Base-by-base conservation (phyloP, 2,113 vertebrate genomes). In the Marcusenius ussheri region DNA sequence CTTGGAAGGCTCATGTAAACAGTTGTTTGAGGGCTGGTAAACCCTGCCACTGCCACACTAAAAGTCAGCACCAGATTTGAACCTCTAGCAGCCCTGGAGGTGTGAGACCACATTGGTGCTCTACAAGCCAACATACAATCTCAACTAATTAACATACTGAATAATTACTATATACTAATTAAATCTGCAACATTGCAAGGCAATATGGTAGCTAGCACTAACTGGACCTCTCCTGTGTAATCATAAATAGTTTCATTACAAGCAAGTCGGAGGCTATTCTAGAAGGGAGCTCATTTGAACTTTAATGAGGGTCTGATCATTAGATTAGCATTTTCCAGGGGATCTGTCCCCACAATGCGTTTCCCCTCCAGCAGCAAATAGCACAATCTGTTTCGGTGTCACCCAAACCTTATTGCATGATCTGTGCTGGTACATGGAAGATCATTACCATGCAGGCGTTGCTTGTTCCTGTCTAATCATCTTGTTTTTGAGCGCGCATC, bases 361-460 rank as follows among this genome's bases (percentile, higher is more conserved):
- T 51, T 87, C 27, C 50, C 85, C 50, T 35, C 50, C 47, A 10
- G 85, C 85, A 87, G 50, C 39, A 49, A 51, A 53, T 51, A 1
- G 27, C 46, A 31, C 46, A 87, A 35, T 87, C 46, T 87, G 85
- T 35, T 51, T 35, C 3, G 21, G 49, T 87, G 85, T 51, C 85
- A 87, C 49, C 83, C 45, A 84, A 45, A 84, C 83, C 45, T 47
- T 21, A 46, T 47, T 84, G 83, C 83, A n/a, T 46, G 83, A 47
- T 84, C 85, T 93, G 91, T 95, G 94, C 93, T 53, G 15, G 45
- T 31, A 51, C 10, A 19, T 50, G 17, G 49, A 53, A 39, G 24
- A 46, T 88, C n/a, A 77, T 50, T 70, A 27, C 21, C 47, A 45
- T n/a, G 17, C 88, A 70, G 39, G 8, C 21, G 15, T 70, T n/a